Base-by-base conservation (phyloP, 2,113 vertebrate genomes). In the Sclerurus mexicanus region DNA sequence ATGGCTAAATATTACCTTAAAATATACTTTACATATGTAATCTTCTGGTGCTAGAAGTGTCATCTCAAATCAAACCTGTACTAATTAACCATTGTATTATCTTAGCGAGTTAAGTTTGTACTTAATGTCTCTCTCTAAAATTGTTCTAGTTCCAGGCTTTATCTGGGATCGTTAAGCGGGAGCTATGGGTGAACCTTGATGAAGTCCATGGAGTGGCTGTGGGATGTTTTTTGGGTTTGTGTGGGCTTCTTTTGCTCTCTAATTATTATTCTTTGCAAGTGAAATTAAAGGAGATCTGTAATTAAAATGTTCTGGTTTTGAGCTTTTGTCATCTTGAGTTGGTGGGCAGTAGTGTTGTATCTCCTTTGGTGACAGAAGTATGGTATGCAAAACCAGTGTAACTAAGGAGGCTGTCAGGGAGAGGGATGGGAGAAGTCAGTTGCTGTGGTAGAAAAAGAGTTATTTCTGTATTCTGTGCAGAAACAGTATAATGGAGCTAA, bases 281-380 rank as follows among this genome's bases (percentile, higher is more conserved):
- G 76, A 92, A 90, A 95, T 86, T 77, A 75, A 89, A 7, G 87
- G 76, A 81, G 67, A 27, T 39, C 47, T 75, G 78, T 93, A 94
- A 96, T 96, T 91, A 93, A 84, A 91, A 39, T 79, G 46, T 73
- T 95, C 72, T 90, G 7, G 13, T 53, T 91, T 94, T 58, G 53
- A 91, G 60, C 58, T 88, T 64, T 55, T 73, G 60, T 74, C 50
- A 60, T 53, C 53, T 55, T 71, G 84, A 88, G 87, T 40, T 86
- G 80, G 87, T 92, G 86, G 88, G 75, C 77, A 90, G 49, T 60
- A 16, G 39, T 56, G 63, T 27, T 55, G 25, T 19, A 23, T 75
- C 72, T 74, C 55, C 50, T 73, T n/a, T 50, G 47, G 85, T 79
- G 72, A 60, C 66, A 76, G 53, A 64, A 93, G 16, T 18, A 8